A percentile compares a stretch with the other conserved stretches of the same genome.
Evolutionary conservation across 2,113 vertebrate genomes (phyloP).

Genomic region (Tragelaphus strepsiceros): DNA sequence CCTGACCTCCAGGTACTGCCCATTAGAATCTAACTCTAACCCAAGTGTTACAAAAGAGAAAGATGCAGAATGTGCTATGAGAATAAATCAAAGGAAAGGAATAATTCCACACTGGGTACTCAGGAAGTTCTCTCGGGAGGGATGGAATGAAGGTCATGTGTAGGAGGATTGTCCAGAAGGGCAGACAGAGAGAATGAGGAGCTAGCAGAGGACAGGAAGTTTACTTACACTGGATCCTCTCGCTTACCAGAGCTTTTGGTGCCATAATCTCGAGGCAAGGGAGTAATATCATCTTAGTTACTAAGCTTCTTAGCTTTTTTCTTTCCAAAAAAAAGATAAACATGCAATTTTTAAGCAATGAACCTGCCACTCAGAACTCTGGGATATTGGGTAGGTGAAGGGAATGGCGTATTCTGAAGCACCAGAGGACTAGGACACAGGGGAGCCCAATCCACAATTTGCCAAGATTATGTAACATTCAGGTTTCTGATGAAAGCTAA

Average conservation of each 20-base stretch:
- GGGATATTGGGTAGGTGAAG: background rate
- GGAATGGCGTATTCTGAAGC: background rate
- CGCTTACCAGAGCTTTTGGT: background rate
- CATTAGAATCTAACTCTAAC: background rate
- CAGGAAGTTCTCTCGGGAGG: background rate
- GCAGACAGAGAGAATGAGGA: background rate
- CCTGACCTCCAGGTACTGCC: background rate
- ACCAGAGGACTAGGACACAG: background rate
- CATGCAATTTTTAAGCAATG: constrained; percentile 11
- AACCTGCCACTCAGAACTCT: background rate
- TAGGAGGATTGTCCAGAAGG: background rate
- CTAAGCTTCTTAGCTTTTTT: constrained; percentile 27
- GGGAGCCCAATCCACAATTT: background rate
- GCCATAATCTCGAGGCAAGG: background rate
- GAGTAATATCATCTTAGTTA: background rate
- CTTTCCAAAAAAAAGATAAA: constrained; percentile 26
- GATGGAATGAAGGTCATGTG: background rate
- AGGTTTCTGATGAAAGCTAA: background rate
- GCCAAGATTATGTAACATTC: background rate
- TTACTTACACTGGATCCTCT: background rate
- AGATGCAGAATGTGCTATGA: background rate
- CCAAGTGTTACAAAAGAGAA: background rate
- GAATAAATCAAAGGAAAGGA: background rate
- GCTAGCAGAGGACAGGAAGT: background rate
- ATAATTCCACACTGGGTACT: background rate